A percentile compares a stretch with the other conserved stretches of the same genome.
Conservation (phyloP, 2,888 invertebrate genomes). For the Drosophila glabriapex region DNA sequence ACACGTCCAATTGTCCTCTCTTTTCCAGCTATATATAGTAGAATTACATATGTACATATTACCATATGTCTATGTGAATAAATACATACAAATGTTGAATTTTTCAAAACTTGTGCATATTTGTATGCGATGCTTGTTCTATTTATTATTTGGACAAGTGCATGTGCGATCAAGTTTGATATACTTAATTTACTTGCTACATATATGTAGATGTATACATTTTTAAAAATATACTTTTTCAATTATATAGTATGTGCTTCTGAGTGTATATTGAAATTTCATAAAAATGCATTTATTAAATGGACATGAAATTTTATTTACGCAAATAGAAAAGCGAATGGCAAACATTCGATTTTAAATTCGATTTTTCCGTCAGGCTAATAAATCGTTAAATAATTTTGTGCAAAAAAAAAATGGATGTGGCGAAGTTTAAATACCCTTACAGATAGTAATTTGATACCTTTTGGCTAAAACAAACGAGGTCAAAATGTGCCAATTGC, state of each 20-base stretch:
- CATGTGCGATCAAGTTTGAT: slow-evolving; percentile 43
- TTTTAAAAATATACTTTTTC: slow-evolving; percentile 7
- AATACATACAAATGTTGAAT: slow-evolving; percentile 23
- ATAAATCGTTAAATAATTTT: slow-evolving; percentile 21
- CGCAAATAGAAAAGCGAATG: slow-evolving; percentile 46
- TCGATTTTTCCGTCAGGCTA: slow-evolving; percentile 1
- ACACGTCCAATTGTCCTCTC: background rate
- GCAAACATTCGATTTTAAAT: slow-evolving; percentile 32
- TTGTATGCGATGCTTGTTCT: slow-evolving; percentile 50
- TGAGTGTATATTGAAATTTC: slow-evolving; percentile 32
- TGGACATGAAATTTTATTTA: slow-evolving; percentile 46
- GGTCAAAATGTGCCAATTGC: background rate
- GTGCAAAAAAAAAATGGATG: background rate
- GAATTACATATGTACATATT: background rate
- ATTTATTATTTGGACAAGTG: slow-evolving; percentile 77
- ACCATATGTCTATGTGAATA: slow-evolving; percentile 25
- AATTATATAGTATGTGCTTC: background rate
- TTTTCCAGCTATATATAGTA: background rate
- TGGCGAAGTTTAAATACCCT: background rate
- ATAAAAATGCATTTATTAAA: slow-evolving; percentile 52
- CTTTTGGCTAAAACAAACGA: background rate
- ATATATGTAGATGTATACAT: background rate
- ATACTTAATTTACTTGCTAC: background rate
- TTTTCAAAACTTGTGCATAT: slow-evolving; percentile 47
- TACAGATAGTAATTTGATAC: background rate